Conservation (phyloP, 1,140 invertebrate genomes). For the Capitella teleta region DNA sequence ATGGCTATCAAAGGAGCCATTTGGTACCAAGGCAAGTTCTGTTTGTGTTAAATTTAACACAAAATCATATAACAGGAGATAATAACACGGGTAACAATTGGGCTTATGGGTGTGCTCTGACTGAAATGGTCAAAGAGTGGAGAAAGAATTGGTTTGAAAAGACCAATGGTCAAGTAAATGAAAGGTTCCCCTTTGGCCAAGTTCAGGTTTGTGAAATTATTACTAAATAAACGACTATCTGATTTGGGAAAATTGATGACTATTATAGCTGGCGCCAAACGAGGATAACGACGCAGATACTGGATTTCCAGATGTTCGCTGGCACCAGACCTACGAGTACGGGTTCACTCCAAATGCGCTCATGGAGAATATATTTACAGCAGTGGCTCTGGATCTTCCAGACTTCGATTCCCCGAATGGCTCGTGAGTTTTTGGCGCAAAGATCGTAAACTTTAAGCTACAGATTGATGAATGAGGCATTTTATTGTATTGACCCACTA, state of each 20-base stretch:
- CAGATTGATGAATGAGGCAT: background rate
- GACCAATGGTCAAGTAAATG: background rate
- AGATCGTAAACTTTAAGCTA: background rate
- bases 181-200: background rate
- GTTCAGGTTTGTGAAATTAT: constrained; percentile 3
- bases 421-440: background rate
- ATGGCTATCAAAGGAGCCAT: constrained; percentile 26
- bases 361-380: background rate
- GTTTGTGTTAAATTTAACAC: background rate
- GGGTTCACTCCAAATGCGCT: background rate
- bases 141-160: background rate
- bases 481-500: background rate
- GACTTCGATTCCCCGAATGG: background rate
- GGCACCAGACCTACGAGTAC: background rate
- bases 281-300: background rate
- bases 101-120: background rate
- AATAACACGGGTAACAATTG: background rate
- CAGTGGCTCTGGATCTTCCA: background rate
- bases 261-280: background rate
- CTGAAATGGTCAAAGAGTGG: background rate
- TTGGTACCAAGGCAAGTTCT: constrained; percentile 30
- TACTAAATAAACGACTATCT: background rate
- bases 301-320: background rate
- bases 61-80: background rate
- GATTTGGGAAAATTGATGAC: background rate